Evolutionary conservation across 2,113 vertebrate genomes (phyloP).

Genomic region (Aptenodytes forsteri): DNA sequence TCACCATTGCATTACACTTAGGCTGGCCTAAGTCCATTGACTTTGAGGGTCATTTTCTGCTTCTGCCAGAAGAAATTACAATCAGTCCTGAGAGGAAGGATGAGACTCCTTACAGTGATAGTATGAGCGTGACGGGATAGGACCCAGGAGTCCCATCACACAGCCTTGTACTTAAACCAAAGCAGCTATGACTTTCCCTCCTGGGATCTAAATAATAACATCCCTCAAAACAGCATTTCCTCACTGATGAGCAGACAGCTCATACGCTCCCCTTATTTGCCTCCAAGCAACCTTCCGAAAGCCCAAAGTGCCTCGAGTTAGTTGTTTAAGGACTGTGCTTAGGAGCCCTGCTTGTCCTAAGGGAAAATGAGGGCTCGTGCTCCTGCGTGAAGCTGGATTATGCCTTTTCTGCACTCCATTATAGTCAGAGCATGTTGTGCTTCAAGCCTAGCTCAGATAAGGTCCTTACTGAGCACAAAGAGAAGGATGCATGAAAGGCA

Average conservation of each 20-base stretch:
- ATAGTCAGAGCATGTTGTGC: neutral
- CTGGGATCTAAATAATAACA: constrained; percentile 31
- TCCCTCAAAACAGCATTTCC: constrained; percentile 14
- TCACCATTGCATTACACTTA: neutral
- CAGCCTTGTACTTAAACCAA: neutral
- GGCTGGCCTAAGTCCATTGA: neutral
- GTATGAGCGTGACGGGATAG: neutral
- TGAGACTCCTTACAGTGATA: neutral
- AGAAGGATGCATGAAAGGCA: neutral
- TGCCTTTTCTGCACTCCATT: neutral
- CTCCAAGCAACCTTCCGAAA: constrained; percentile 8
- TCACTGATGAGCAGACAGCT: neutral
- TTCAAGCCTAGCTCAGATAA: neutral
- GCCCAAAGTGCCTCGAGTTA: neutral
- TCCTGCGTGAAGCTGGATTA: neutral
- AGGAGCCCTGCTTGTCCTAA: neutral
- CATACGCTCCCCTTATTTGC: neutral
- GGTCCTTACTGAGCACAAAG: neutral
- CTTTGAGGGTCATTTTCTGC: neutral
- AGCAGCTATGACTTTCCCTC: neutral
- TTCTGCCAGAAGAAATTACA: neutral
- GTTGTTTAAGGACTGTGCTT: neutral
- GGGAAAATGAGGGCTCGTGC: neutral
- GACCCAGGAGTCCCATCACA: neutral
- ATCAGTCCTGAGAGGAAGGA: neutral